phyloP scores from a whole-genome alignment of 1,140 invertebrate genomes.

The Stratiolaelaps scimitus region DNA sequence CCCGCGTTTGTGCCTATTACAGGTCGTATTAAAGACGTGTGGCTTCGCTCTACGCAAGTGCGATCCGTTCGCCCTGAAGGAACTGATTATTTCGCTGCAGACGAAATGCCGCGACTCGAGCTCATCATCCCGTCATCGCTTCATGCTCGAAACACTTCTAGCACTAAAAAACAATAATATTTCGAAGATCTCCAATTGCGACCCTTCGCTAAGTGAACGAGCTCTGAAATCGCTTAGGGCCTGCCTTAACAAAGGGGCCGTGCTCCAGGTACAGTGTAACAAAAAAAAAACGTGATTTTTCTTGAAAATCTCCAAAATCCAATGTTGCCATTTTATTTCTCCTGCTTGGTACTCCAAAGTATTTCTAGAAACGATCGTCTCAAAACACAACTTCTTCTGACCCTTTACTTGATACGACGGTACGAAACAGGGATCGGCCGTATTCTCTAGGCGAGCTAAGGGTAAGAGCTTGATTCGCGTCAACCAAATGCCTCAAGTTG shows the following conservation, averaged over 20 bases:
- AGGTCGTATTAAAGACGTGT: slow-evolving; percentile 38
- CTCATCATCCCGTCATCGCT: slow-evolving; percentile 57
- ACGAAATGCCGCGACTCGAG: slow-evolving; percentile 44
- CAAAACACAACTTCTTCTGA: no score
- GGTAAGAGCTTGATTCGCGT: no score
- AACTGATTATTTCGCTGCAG: slow-evolving; percentile 65
- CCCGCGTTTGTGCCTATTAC: neutral
- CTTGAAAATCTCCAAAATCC: slow-evolving; percentile 44
- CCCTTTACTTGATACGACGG: no score
- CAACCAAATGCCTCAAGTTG: no score
- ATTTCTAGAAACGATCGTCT: slow-evolving; percentile 27
- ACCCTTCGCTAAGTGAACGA: slow-evolving; percentile 62
- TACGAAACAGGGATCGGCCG: no score
- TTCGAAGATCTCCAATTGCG: slow-evolving; percentile 74
- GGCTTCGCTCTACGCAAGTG: slow-evolving; percentile 77
- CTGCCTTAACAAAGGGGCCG: slow-evolving; percentile 59
- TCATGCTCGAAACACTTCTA: slow-evolving; percentile 73
- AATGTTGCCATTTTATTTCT: slow-evolving; percentile 19
- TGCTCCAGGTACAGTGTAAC: slow-evolving; percentile 45
- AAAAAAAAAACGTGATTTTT: no score
- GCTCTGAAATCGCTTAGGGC: slow-evolving; percentile 62
- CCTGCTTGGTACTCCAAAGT: neutral
- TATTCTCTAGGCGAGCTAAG: no score
- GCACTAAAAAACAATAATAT: slow-evolving; percentile 93
- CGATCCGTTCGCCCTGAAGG: slow-evolving; percentile 65